These are phyloP conservation scores for Lepeophtheirus nordmannii DNA, from an alignment of 2,888 invertebrate genomes.

Conservation along the genomic window DNA sequence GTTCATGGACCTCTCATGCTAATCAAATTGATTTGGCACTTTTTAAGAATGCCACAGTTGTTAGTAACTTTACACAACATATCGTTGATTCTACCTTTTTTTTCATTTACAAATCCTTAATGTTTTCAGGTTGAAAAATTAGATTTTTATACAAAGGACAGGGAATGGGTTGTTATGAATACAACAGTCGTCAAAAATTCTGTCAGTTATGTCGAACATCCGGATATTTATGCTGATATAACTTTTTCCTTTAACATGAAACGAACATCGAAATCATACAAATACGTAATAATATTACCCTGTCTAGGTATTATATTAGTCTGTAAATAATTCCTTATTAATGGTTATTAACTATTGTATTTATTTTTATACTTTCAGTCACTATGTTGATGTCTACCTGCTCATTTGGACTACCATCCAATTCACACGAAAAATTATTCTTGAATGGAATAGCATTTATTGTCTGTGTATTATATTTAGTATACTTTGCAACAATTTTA, in stretches of 20 bases:
- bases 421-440: constrained; percentile 11
- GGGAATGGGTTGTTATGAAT: constrained; percentile 6
- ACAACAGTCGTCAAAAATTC: background rate
- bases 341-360: background rate
- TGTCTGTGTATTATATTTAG: constrained; percentile 9
- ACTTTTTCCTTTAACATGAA: constrained; percentile 18
- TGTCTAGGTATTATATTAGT: background rate
- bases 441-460: constrained; percentile 6
- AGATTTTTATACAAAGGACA: constrained; percentile 14
- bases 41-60: constrained; percentile 1
- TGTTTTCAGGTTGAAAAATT: constrained; percentile 10
- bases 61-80: background rate
- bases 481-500: constrained; percentile 15
- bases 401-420: constrained; percentile 15
- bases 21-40: constrained; percentile 16
- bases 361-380: background rate
- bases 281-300: background rate
- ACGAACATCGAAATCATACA: constrained; percentile 17
- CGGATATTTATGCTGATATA: constrained; percentile 19
- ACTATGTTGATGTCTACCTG: constrained; percentile 13
- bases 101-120: background rate
- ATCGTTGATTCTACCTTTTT: too few species aligned
- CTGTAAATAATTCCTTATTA: background rate
- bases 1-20: constrained; percentile 21
- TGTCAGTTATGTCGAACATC: constrained; percentile 3